Conservation (phyloP, 2,113 vertebrate genomes). For the Ammodytes dubius region DNA sequence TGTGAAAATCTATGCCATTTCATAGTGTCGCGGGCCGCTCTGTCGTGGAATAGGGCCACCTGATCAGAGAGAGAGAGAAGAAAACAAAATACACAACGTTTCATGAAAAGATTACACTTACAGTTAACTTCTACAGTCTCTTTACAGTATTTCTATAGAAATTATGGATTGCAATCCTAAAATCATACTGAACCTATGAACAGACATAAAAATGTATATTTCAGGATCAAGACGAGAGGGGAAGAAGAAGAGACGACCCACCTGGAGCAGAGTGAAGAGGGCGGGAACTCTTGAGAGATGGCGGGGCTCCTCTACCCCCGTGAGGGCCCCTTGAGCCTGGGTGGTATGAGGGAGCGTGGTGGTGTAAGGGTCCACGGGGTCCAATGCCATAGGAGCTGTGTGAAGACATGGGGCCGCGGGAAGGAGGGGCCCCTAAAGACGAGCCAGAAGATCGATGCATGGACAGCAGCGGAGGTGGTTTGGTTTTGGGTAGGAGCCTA, state of each 20-base stretch:
- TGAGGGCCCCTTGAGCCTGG: constrained; percentile 55
- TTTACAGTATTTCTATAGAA: not conserved
- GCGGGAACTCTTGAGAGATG: constrained; percentile 72
- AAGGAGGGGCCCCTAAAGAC: constrained; percentile 39
- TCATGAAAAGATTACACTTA: not conserved
- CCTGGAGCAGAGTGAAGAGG: constrained; percentile 77
- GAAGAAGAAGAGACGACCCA: constrained; percentile 30
- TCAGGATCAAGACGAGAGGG: not conserved
- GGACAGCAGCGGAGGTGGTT: constrained; percentile 80
- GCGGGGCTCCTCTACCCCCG: constrained; percentile 56
- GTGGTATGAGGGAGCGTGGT: constrained; percentile 52
- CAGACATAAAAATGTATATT: not conserved
- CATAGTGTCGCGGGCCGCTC: constrained; percentile 63
- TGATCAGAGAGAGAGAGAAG: constrained; percentile 13
- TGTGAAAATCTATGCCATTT: not conserved
- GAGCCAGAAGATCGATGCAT: constrained; percentile 71
- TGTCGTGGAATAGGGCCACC: constrained; percentile 57
- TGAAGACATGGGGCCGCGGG: constrained; percentile 41
- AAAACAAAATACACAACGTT: not conserved
- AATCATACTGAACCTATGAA: not conserved
- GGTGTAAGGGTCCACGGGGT: constrained; percentile 64
- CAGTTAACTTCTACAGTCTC: not conserved
- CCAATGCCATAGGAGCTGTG: constrained; percentile 33
- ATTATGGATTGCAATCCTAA: not conserved
- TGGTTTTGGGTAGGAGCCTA: constrained; percentile 76